Evolutionary conservation across 53 echinoderm and acorn worm genomes (phyloP).

Genomic region (Paelopatides confundens): DNA sequence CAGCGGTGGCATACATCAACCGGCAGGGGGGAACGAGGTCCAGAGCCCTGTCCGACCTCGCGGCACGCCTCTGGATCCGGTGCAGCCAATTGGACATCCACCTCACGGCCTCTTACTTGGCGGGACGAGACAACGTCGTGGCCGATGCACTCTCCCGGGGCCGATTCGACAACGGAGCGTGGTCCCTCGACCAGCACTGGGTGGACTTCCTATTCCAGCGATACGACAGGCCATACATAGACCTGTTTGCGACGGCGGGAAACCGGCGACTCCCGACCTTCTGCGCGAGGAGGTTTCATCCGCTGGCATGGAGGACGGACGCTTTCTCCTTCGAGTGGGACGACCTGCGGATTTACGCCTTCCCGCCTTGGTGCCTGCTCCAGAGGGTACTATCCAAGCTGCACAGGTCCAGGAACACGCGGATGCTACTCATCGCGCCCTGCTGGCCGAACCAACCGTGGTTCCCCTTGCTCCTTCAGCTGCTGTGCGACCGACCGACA

Average conservation of each 20-base stretch:
- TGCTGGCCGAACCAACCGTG: conserved; percentile 48
- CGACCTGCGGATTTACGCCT: conserved; percentile 19
- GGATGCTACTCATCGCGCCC: conserved; percentile 28
- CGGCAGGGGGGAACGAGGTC: conserved; percentile 58
- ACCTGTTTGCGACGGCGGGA: conserved; percentile 26
- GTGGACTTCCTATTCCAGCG: background rate
- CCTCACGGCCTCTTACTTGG: conserved; percentile 38
- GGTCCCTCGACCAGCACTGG: background rate
- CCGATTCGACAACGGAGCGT: background rate
- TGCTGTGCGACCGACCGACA: conserved; percentile 17
- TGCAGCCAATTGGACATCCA: background rate
- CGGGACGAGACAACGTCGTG: background rate
- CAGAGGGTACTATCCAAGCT: background rate
- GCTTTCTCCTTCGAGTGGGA: conserved; percentile 21
- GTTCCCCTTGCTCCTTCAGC: conserved; percentile 29
- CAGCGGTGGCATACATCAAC: conserved; percentile 57
- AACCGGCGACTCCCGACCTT: conserved; percentile 23
- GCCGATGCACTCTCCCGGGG: conserved; percentile 35
- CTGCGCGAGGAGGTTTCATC: conserved; percentile 26
- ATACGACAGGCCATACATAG: conserved; percentile 1
- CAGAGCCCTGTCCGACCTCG: background rate
- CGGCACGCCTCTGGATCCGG: conserved; percentile 9
- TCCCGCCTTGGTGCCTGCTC: conserved; percentile 37
- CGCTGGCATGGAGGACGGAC: background rate
- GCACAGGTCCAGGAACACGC: background rate